A percentile compares a stretch with the other conserved stretches of the same genome.
phyloP scores from a whole-genome alignment of 2,888 invertebrate genomes.

The Microctonus hyperodae region DNA sequence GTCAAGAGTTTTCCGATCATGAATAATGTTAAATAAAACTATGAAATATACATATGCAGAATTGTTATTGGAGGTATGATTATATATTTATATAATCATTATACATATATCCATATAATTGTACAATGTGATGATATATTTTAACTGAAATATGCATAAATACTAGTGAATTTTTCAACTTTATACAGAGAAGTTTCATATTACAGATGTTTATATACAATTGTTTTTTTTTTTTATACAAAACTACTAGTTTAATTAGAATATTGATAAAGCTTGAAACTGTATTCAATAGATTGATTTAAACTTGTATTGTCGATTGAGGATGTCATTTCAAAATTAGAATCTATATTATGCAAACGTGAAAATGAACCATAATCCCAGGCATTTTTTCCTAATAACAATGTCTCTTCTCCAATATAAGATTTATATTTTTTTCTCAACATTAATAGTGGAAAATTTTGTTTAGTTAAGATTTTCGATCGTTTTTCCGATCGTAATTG shows the following conservation, averaged over 20 bases:
- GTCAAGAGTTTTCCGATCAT: conserved; percentile 61
- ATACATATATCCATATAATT: too few relatives aligned
- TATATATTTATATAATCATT: too few relatives aligned
- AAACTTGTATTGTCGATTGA: conserved; percentile 45
- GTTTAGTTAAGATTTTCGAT: conserved; percentile 55
- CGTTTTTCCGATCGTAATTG: conserved; percentile 49
- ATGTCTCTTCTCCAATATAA: conserved; percentile 48
- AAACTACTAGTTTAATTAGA: conserved; percentile 52
- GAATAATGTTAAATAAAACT: conserved; percentile 40
- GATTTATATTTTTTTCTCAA: conserved; percentile 50
- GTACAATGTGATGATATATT: too few relatives aligned
- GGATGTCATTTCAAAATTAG: conserved; percentile 47
- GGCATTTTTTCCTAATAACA: too few relatives aligned
- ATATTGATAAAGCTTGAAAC: conserved; percentile 58
- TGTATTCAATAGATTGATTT: conserved; percentile 50
- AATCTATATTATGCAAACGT: too few relatives aligned
- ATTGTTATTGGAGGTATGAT: background rate
- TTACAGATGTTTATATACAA: background rate
- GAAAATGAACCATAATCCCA: too few relatives aligned
- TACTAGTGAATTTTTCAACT: background rate
- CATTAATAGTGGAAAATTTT: conserved; percentile 58
- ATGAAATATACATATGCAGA: background rate
- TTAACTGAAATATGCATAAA: background rate
- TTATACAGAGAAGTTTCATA: background rate
- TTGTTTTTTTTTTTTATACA: conserved; percentile 38